These are phyloP conservation scores for Hylyphantes graminicola DNA, from an alignment of 1,140 invertebrate species.

Conservation along the genomic window DNA sequence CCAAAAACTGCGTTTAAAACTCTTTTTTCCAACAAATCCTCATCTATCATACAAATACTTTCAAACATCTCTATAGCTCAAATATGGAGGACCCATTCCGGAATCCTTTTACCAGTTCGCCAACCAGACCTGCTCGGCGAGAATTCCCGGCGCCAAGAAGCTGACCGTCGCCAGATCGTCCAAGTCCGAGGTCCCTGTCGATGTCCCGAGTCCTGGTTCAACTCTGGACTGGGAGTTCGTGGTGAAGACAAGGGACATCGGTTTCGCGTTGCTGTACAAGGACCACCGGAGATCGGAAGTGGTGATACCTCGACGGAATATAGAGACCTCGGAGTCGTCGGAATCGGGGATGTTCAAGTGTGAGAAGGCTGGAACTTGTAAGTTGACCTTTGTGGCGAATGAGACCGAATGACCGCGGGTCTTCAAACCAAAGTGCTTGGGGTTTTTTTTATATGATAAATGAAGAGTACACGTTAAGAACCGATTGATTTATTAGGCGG, in stretches of 20 bases:
- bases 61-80: background rate
- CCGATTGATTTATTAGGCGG: too few relatives aligned
- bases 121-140: background rate
- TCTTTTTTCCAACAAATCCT: too few relatives aligned
- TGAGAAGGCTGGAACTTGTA: conserved; percentile 14
- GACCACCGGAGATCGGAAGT: background rate
- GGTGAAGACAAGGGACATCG: conserved; percentile 15
- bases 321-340: conserved; percentile 2
- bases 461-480: too few relatives aligned
- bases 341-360: conserved; percentile 23
- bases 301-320: conserved; percentile 15
- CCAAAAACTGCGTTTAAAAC: too few relatives aligned
- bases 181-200: background rate
- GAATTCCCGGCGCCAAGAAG: conserved; percentile 2
- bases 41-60: background rate
- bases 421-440: too few relatives aligned
- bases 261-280: conserved; percentile 14
- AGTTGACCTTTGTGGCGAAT: background rate
- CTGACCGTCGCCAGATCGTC: background rate
- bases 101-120: background rate
- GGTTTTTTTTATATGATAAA: too few relatives aligned
- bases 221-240: conserved; percentile 20
- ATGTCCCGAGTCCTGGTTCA: conserved; percentile 17
- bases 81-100: conserved; percentile 11
- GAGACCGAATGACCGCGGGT: too few relatives aligned